Base-by-base conservation (phyloP, 2,113 vertebrate genomes). In the Ariopsis seemanni region DNA sequence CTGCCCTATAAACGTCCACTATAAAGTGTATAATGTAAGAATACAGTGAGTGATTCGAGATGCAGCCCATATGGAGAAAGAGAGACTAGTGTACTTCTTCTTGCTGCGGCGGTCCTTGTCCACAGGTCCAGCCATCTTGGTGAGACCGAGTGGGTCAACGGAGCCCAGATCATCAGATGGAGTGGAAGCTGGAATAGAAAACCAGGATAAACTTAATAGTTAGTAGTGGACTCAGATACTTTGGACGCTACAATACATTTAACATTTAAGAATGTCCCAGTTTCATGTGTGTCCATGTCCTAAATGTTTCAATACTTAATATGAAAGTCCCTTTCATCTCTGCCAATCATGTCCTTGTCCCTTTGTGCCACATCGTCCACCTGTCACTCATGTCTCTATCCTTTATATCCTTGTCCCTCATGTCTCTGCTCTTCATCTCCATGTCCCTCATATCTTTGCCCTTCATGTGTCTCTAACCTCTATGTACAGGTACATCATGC, bases 71-170 rank as follows among this genome's bases (percentile, higher is more conserved):
- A 0, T 18, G 42, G 11, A 58, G 18, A 17, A 15, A 55, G 62
- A 30, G 12, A 62, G 30, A 22, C 60, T 1, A 50, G 93, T 95
- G 91, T 89, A 97, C 97, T 98, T 98, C 93, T 97, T 98, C 91
- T 97, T 98, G 93, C 96, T 97, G 81, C 97, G 95, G n/a, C 97
- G 96, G 90, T 97, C 97, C 89, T 97, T 97, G 86, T 97, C 97
- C 14, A 96, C 97, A 1, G 96, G 95, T 81, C 97, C 97, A 0
- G 97, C 95, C 86, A 97, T 95, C 91, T 97, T 97, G 91, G 96
- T 96, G 12, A 97, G 93, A 5, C 96, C 97, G 92, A 97, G 94
- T 0, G 96, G 92, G 90, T 98, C 97, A 1, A 95, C 94, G 63
- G 97, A 93, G 65, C 96, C 91, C 55, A 93, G 93, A 88, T 97